Evolutionary conservation across 37 sponge, comb jelly and placozoan species (phyloP).

Genomic region (Ianthella basta): DNA sequence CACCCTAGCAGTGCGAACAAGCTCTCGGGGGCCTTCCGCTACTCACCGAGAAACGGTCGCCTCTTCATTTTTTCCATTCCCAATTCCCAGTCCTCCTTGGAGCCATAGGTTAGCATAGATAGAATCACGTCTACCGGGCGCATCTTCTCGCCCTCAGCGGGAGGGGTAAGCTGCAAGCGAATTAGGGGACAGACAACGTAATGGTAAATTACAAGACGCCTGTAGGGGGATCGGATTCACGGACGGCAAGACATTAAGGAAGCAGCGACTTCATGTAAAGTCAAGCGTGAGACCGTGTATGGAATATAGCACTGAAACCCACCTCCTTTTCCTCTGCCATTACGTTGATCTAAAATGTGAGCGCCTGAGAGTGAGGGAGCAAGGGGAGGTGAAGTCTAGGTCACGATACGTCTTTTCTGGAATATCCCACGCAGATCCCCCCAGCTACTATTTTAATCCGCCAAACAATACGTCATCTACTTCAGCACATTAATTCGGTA

Average conservation of each 20-base stretch:
- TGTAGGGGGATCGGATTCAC: no score
- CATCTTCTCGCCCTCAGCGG: not conserved
- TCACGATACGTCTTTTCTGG: not conserved
- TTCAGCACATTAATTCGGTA: not conserved
- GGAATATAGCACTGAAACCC: no score
- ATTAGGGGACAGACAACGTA: not conserved
- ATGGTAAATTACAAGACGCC: no score
- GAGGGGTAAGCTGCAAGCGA: not conserved
- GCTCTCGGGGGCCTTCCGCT: no score
- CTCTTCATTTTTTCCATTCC: constrained; percentile 37
- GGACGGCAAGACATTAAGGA: no score
- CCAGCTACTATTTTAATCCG: not conserved
- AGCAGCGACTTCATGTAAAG: no score
- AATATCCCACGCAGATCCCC: not conserved
- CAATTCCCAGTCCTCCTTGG: constrained; percentile 24
- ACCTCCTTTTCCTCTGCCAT: no score
- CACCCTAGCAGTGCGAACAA: constrained; percentile 33
- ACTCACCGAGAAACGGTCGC: constrained; percentile 9
- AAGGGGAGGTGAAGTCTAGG: constrained; percentile 19
- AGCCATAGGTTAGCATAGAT: constrained; percentile 16
- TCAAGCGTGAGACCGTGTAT: no score
- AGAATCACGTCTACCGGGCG: not conserved
- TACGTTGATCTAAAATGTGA: no score
- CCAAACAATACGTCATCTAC: not conserved
- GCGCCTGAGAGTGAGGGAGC: not conserved